Percentiles rank a stretch among this genome's conserved stretches.
These are phyloP conservation scores for Typhlichthys eigenmanni DNA, from an alignment of 2,797 vertebrate species.

Conservation along the genomic window DNA sequence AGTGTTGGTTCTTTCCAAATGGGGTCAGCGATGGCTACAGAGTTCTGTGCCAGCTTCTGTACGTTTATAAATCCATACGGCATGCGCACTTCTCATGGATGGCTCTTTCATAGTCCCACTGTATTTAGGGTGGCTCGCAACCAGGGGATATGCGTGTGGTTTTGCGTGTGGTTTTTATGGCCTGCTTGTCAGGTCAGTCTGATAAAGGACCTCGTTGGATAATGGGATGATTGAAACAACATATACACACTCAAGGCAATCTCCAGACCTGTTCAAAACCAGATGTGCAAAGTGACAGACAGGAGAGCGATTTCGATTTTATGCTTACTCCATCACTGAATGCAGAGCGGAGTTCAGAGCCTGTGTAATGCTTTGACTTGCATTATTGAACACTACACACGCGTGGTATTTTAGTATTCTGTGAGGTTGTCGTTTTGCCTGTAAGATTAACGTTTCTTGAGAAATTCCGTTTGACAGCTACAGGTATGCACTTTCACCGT, in stretches of 20 bases:
- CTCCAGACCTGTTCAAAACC: constrained; percentile 14
- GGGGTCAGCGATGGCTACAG: too few relatives aligned
- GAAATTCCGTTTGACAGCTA: constrained; percentile 28
- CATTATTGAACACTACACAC: background rate
- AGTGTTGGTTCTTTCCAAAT: too few relatives aligned
- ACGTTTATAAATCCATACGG: constrained; percentile 13
- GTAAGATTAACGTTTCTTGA: constrained; percentile 29
- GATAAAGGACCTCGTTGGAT: constrained; percentile 44
- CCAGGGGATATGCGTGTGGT: constrained; percentile 3
- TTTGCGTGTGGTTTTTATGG: background rate
- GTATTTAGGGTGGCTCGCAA: constrained; percentile 16
- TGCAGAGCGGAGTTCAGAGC: constrained; percentile 20
- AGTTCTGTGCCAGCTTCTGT: constrained; percentile 16
- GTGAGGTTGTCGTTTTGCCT: constrained; percentile 18
- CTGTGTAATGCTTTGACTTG: constrained; percentile 25
- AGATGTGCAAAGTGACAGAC: too few relatives aligned
- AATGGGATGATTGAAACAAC: constrained; percentile 39
- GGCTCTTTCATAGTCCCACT: constrained; percentile 14
- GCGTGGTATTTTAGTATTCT: constrained; percentile 18
- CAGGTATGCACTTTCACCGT: constrained; percentile 4
- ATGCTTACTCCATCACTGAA: too few relatives aligned
- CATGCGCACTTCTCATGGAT: constrained; percentile 1
- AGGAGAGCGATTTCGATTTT: too few relatives aligned
- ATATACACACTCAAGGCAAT: constrained; percentile 25
- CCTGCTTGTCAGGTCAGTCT: constrained; percentile 19